These are phyloP conservation scores for Festucalex cinctus DNA, from an alignment of 2,113 vertebrate species.

Conservation along the genomic window DNA sequence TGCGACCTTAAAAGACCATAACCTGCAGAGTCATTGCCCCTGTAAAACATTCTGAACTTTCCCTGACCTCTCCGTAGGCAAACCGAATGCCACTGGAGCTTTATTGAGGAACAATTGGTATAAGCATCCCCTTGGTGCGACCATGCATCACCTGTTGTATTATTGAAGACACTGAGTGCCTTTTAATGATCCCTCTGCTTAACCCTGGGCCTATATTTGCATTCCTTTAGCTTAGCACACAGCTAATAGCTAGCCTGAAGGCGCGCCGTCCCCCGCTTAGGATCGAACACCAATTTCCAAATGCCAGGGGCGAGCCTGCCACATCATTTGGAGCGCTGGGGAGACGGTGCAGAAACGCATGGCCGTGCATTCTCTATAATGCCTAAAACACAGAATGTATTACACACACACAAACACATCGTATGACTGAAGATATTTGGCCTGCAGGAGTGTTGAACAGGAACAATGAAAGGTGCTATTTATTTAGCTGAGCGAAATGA, in stretches of 20 bases:
- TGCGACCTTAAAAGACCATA: conserved; percentile 28
- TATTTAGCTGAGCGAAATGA: conserved; percentile 63
- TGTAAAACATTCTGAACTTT: conserved; percentile 43
- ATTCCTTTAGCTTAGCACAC: conserved; percentile 71
- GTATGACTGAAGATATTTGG: conserved; percentile 37
- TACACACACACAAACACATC: conserved; percentile 39
- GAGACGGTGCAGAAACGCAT: conserved; percentile 36
- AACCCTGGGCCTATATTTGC: conserved; percentile 63
- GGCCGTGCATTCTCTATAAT: conserved; percentile 31
- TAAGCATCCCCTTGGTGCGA: conserved; percentile 44
- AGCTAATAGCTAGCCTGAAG: conserved; percentile 67
- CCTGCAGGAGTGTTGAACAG: conserved; percentile 45
- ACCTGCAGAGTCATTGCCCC: conserved; percentile 14
- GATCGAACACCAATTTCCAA: conserved; percentile 71
- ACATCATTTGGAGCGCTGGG: conserved; percentile 52
- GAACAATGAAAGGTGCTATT: conserved; percentile 58
- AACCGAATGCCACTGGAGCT: conserved; percentile 52
- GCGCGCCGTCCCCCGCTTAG: conserved; percentile 30
- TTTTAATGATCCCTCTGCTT: conserved; percentile 59
- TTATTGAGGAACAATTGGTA: conserved; percentile 56
- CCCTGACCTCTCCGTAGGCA: conserved; percentile 39
- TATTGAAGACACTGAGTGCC: conserved; percentile 62
- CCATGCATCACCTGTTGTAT: conserved; percentile 67
- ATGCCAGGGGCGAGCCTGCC: conserved; percentile 48
- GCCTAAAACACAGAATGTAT: conserved; percentile 28